Base-by-base conservation (phyloP, 2,797 vertebrate species). In the Orestias chungarensis region DNA sequence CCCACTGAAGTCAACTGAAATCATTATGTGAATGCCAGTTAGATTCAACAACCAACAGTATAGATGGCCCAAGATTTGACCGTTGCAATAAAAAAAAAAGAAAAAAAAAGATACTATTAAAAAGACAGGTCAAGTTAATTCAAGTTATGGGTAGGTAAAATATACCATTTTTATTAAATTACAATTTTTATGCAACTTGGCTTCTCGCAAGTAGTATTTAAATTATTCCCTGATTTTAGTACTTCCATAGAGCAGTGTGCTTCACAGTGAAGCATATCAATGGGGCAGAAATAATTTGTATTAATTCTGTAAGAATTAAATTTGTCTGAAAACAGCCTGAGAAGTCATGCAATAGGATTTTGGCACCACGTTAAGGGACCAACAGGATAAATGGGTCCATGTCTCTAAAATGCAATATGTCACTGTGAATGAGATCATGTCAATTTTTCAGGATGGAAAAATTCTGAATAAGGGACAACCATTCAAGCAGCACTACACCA, bases 21-120 rank as follows among this genome's bases (percentile, higher is more conserved):
- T 80, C 68, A 88, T 87, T 89, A 74, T 82, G 61, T 76, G 78
- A 75, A 64, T 62, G 71, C 50, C 64, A 73, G 38, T 79, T 75
- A 72, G 68, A 49, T 62, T 67, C 38, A 74, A 62, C 46, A 57
- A 65, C n/a, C 64, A 64, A 49, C 25, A 38, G 47, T 31, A 64
- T 25, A 55, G 33, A 50, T 61, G n/a, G n/a, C 79, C 70, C 65
- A 40, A 71, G 43, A 82, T 61, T n/a, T n/a, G n/a, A n/a, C n/a
- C n/a, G n/a, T n/a, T n/a, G n/a, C n/a, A n/a, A n/a, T n/a, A n/a
- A n/a, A n/a, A n/a, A n/a, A n/a, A n/a, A n/a, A n/a, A n/a, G n/a
- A n/a, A n/a, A n/a, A n/a, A n/a, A n/a, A 50, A 25, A 3, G 23
- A 10, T 25, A 50, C 9, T 52, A 14, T 52, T 38, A 64, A 3